A percentile compares a stretch with the other conserved stretches of the same genome.
Conservation (phyloP, 2,797 vertebrate species). For the Malacoctenus gilli region DNA sequence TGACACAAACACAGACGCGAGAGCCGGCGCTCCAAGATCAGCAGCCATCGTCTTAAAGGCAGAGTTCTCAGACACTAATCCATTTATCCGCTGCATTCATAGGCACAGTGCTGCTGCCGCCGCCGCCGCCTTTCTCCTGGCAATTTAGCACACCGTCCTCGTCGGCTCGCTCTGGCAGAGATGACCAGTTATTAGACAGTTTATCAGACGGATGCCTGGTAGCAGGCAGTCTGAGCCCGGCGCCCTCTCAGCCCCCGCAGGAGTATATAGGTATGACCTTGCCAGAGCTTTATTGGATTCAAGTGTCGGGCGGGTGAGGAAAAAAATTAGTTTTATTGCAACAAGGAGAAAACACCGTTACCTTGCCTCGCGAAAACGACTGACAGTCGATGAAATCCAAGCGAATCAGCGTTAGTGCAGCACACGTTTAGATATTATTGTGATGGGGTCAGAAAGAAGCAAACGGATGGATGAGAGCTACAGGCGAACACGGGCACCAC, state of each 20-base stretch:
- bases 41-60: conserved; percentile 67
- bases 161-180: conserved; percentile 55
- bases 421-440: conserved; percentile 41
- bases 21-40: conserved; percentile 56
- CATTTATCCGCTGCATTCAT: conserved; percentile 59
- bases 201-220: conserved; percentile 61
- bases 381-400: conserved; percentile 52
- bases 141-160: conserved; percentile 56
- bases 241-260: conserved; percentile 44
- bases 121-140: conserved; percentile 55
- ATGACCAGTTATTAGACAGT: conserved; percentile 67
- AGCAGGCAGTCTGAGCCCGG: conserved; percentile 58
- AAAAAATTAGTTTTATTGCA: conserved; percentile 62
- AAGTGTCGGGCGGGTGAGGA: conserved; percentile 60
- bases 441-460: conserved; percentile 57
- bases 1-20: conserved; percentile 18
- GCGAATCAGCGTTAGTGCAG: conserved; percentile 53
- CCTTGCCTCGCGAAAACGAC: conserved; percentile 40
- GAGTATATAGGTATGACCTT: conserved; percentile 60
- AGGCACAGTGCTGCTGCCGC: conserved; percentile 61
- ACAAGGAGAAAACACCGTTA: conserved; percentile 53
- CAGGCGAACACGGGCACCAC: conserved; percentile 80
- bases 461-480: conserved; percentile 71
- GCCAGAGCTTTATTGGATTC: conserved; percentile 60
- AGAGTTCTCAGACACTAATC: conserved; percentile 62